Base-by-base conservation (phyloP, 2,797 vertebrate genomes). In the Carduelis carduelis region DNA sequence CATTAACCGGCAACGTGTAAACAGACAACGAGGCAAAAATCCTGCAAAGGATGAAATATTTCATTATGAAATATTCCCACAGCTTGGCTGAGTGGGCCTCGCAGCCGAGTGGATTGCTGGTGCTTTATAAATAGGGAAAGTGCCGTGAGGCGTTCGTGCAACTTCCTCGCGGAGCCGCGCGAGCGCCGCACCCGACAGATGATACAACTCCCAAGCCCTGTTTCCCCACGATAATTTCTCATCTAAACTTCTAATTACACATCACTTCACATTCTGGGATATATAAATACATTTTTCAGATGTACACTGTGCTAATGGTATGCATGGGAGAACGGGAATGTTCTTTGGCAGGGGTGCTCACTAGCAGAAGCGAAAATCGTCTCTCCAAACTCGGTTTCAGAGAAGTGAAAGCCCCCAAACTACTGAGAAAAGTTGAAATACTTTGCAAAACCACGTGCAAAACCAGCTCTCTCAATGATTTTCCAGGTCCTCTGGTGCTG, bases 231-330 rank as follows among this genome's bases (percentile, higher is more conserved):
- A 39, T 84, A 79, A 84, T 84, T 91, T 84, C 85, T 91, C 57
- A 3, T 91, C 95, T 94, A 91, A 91, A 88, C 95, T 91, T 78
- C 83, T 96, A 95, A 95, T 95, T 96, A 77, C 96, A 37, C 95
- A 84, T 92, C 70, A 56, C 76, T 94, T 91, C 94, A 46, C 89
- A 88, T 93, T 94, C 85, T 26, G 66, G 60, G 93, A 52, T 94
- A 59, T 94, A 96, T 94, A 97, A 95, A 97, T 94, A 93, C 75
- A 35, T 55, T 87, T 90, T 96, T 97, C 93, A 93, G 80, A 93
- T 89, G 95, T 95, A 96, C 93, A 95, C 91, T 93, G 96, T 90
- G 93, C 94, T 96, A 95, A 96, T 96, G 93, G 83, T 87, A 96
- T 97, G 94, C 96, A 95, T 46, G 68, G 75, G 85, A 94, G 86